phyloP scores from a whole-genome alignment of 1,140 invertebrate genomes.

The Pogonomyrmex barbatus region DNA sequence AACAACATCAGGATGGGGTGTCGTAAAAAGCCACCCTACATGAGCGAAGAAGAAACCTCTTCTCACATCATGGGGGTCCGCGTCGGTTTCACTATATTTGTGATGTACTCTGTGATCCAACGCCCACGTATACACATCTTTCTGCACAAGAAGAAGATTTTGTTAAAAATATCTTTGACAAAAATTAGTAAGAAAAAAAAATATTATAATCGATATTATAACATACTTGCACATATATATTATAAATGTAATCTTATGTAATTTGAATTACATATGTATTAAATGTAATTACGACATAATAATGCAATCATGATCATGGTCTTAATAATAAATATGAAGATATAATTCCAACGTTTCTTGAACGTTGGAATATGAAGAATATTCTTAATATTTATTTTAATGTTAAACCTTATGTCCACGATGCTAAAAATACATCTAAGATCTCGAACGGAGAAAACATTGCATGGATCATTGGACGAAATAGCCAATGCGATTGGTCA shows the following conservation, averaged over 20 bases:
- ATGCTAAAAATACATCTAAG: no score
- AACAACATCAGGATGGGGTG: slow-evolving; percentile 92
- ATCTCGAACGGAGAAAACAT: no score
- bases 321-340: background rate
- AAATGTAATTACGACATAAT: background rate
- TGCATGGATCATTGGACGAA: no score
- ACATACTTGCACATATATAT: background rate
- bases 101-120: slow-evolving; percentile 94
- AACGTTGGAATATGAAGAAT: no score
- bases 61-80: slow-evolving; percentile 93
- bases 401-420: no score
- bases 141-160: slow-evolving; percentile 81
- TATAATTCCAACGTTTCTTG: no score
- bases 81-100: slow-evolving; percentile 93
- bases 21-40: slow-evolving; percentile 92
- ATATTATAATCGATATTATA: background rate
- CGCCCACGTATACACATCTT: slow-evolving; percentile 92
- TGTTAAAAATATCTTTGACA: background rate
- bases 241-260: background rate
- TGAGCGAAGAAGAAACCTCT: slow-evolving; percentile 94
- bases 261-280: background rate
- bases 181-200: background rate
- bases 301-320: background rate
- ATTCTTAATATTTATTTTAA: no score
- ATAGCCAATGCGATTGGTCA: no score